phyloP scores from a whole-genome alignment of 2,888 invertebrate species.

The Eupithecia centaureata region DNA sequence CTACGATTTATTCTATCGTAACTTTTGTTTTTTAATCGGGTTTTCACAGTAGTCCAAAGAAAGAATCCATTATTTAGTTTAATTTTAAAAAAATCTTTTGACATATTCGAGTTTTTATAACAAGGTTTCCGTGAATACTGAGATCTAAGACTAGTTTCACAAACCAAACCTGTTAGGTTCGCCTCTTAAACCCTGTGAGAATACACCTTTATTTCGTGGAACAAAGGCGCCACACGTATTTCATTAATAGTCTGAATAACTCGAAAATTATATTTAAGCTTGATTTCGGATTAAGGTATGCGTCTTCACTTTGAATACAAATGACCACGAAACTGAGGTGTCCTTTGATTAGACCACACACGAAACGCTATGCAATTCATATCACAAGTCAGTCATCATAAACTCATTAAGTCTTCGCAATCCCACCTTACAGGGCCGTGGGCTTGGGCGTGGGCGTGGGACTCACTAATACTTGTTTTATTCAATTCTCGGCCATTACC shows the following conservation, averaged over 20 bases:
- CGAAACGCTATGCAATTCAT: constrained; percentile 8
- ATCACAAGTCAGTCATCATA: constrained; percentile 3
- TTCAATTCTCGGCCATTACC: neutral
- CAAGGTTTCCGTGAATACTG: no score
- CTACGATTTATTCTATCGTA: no score
- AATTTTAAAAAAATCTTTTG: no score
- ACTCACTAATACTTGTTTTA: neutral
- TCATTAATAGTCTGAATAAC: neutral
- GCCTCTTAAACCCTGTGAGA: no score
- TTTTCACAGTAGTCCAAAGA: no score
- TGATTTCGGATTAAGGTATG: constrained; percentile 31
- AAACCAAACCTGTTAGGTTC: no score
- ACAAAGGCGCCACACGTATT: neutral
- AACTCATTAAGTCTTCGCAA: neutral
- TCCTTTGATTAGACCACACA: constrained; percentile 47
- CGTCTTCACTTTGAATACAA: constrained; percentile 50
- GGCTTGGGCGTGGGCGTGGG: neutral
- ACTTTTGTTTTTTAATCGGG: no score
- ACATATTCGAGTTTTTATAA: no score
- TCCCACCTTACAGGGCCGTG: neutral
- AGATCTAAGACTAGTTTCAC: no score
- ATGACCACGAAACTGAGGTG: constrained; percentile 42
- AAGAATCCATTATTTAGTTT: no score
- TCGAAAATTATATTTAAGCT: neutral
- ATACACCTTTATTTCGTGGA: neutral